phyloP scores from a whole-genome alignment of 2,113 vertebrate genomes.

The Barbus barbus region DNA sequence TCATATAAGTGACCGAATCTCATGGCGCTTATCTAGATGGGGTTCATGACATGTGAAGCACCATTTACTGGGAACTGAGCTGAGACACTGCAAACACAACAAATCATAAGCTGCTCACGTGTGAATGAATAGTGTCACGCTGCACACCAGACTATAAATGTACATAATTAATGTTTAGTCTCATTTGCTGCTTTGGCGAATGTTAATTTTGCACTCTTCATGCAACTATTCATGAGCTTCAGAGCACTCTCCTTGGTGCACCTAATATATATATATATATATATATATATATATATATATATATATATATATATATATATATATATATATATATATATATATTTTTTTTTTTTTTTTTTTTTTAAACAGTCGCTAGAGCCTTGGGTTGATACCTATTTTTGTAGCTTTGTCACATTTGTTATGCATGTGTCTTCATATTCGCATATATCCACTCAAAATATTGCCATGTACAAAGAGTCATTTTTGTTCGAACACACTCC shows the following conservation, averaged over 20 bases:
- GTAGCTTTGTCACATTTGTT: conserved; percentile 4
- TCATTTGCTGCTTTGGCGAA: background rate
- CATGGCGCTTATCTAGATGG: background rate
- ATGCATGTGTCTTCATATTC: background rate
- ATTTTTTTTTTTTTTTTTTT: background rate
- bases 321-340: no score
- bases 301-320: no score
- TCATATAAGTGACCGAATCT: background rate
- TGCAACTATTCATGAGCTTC: background rate
- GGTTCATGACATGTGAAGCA: background rate
- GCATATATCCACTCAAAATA: no score
- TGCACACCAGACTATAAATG: background rate
- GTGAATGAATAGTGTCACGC: background rate
- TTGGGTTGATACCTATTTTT: background rate
- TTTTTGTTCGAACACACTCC: background rate
- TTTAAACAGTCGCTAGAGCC: background rate
- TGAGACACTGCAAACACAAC: no score
- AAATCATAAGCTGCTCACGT: background rate
- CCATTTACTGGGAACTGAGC: background rate
- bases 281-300: no score
- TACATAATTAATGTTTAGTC: background rate
- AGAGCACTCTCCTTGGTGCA: background rate
- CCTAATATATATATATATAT: no score
- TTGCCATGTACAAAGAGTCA: conserved; percentile 22
- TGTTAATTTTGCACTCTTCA: background rate